Conservation (phyloP, 1,140 invertebrate genomes). For the Akabosia matsudoensis region DNA sequence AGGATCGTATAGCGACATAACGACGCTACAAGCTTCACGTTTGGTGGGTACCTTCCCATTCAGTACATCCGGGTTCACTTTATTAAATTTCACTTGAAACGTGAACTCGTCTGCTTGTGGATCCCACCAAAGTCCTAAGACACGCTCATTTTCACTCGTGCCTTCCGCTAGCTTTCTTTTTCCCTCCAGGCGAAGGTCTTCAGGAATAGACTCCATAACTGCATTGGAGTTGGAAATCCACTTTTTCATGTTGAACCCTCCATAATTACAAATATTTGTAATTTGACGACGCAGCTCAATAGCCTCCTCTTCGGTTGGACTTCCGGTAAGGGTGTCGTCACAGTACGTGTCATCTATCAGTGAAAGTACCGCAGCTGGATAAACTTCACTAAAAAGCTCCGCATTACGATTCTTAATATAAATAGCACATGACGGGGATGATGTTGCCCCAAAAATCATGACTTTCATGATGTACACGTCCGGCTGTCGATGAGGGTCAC, state of each 20-base stretch:
- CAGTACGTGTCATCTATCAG: not conserved
- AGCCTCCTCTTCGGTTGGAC: not conserved
- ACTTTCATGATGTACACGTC: slow-evolving; percentile 29
- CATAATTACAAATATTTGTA: not conserved
- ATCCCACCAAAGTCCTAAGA: slow-evolving; percentile 32
- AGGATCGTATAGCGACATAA: slow-evolving; percentile 16
- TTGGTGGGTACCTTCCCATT: not conserved
- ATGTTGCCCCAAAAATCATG: slow-evolving; percentile 34
- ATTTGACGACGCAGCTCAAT: not conserved
- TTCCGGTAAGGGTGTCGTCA: not conserved
- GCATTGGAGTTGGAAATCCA: not conserved
- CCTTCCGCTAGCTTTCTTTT: not conserved
- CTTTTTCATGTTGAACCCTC: not conserved
- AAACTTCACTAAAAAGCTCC: not conserved
- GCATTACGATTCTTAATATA: slow-evolving; percentile 13
- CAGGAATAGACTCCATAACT: slow-evolving; percentile 6
- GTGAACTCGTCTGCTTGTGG: slow-evolving; percentile 15
- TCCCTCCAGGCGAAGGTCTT: not conserved
- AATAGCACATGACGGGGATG: slow-evolving; percentile 1
- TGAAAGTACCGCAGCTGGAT: not conserved
- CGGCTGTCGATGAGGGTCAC: not conserved
- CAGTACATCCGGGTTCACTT: not conserved
- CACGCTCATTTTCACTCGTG: not conserved
- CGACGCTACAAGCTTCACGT: not conserved
- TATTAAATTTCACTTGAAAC: slow-evolving; percentile 16